Evolutionary conservation across 30 jellyfish, hydroid and myxozoan species (phyloP), one percentile per base, ranked within the genome.

Genomic region (Mastigias papua): DNA sequence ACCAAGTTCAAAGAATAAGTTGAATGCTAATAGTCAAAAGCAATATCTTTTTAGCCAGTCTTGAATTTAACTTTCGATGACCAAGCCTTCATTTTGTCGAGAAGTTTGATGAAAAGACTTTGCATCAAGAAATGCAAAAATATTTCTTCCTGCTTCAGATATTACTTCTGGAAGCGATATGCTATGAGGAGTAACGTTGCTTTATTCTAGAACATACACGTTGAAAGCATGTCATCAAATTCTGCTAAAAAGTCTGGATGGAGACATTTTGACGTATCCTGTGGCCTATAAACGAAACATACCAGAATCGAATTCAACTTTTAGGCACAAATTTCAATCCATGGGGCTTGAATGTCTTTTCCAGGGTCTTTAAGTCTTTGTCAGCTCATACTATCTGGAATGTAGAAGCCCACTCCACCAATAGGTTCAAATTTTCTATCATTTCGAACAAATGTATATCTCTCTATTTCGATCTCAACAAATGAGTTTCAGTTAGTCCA

Each of bases 161-260:
- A n/a, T n/a, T n/a, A n/a, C n/a, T n/a, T n/a, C n/a, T n/a, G n/a
- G n/a, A n/a, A n/a, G n/a, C n/a, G n/a, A n/a, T n/a, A n/a, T n/a
- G n/a, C 54, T 78, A 76, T 78, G 48, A 76, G 76, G 77, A 76
- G 88, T 51, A 72, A 29, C 84, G 84, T 72, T 72, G 9, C 72
- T 60, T 60, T 60, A 60, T 32, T 28, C 50, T 69, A 67, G 16
- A 16, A 30, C 80, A 69, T 9, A 69, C 0, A 0, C 50, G 58
- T 34, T 32, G 58, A 69, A 30, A 69, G 58, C 0, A 30, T 28
- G 58, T 28, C 80, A 28, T 30, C 0, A 30, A 69, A 69, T 46
- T 76, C 1, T 51, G 88, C 88, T 51, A 76, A 60, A 76, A 76
- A 76, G 37, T 76, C 80, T 76, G 11, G 80, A 69, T 69, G 0